Evolutionary conservation across 2,888 invertebrate species (phyloP), one percentile per base, ranked within the genome.

Genomic region (Lissocephala sabroskyi): DNA sequence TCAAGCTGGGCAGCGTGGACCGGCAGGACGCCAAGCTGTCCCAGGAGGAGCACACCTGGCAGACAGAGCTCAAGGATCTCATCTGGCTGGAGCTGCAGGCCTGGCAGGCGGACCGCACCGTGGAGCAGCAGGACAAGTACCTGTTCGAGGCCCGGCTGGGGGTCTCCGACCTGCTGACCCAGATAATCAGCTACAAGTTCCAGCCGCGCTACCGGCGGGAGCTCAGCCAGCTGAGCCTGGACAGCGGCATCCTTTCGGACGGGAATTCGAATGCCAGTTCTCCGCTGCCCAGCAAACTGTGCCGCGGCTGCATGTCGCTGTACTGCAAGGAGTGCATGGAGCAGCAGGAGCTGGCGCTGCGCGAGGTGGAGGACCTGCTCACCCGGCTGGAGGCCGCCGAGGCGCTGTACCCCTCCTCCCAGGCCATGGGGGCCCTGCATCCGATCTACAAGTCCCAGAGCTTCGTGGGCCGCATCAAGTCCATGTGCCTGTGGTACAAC

Each of bases 81-180:
- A 92, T 96, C 65, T 97, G 96, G 96, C 84, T 96, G 65, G 96
- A 96, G 86, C 86, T 97, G 55, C 93, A 94, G 84, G 96, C 96
- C 1, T 91, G 90, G 87, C 88, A 92, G 60, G 92, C 93, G 0
- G 92, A 92, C 58, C 87, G 93, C 39, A 89, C 89, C 1, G 87
- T 91, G 13, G 88, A 90, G 43, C 92, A 92, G 68, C 94, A 95
- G 84, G 95, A 95, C 82, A 88, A 88, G 49, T 91, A 88, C 80
- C 86, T 96, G 13, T 92, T 92, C 76, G 85, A 88, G 36, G 92
- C 92, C 65, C 87, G 95, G 32, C 89, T 91, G 70, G 86, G 88
- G 48, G 91, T 95, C 55, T 90, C 89, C 7, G 85, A 86, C 30
- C 86, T 95, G 45, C 87, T 96, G 40, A 86, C 88, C 51, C 90